These are phyloP conservation scores for Cheirogaleus medius DNA, from an alignment of 2,113 vertebrate genomes.

Conservation along the genomic window DNA sequence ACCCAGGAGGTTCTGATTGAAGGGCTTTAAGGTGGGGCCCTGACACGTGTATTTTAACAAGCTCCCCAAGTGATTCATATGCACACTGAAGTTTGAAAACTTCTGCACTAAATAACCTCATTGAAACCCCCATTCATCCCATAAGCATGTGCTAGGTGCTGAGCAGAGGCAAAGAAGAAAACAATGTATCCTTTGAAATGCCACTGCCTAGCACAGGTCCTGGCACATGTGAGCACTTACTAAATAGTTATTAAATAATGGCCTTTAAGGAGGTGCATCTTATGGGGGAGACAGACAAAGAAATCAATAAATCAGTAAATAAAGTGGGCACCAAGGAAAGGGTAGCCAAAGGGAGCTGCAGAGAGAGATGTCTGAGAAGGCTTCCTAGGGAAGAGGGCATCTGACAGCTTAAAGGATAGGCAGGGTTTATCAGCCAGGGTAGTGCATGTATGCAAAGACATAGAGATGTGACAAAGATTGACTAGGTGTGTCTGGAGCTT, in stretches of 20 bases:
- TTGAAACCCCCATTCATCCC: background rate
- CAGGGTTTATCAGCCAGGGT: background rate
- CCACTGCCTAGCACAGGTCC: background rate
- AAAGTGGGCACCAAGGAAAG: background rate
- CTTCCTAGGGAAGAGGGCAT: background rate
- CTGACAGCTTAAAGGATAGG: background rate
- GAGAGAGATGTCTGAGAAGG: background rate
- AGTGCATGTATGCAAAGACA: background rate
- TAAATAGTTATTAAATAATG: background rate
- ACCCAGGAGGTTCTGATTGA: background rate
- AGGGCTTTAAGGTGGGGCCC: background rate
- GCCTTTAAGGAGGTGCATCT: background rate
- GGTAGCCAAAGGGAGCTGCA: background rate
- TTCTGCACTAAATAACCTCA: background rate
- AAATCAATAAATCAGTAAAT: background rate
- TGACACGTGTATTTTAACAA: background rate
- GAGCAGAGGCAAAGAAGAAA: background rate
- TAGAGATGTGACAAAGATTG: background rate
- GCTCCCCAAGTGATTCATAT: background rate
- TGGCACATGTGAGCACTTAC: background rate
- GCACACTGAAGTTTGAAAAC: background rate
- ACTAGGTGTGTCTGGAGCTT: background rate
- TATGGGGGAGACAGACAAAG: background rate
- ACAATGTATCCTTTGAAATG: background rate
- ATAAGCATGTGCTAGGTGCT: background rate